A percentile compares a stretch with the other conserved stretches of the same genome.
These are phyloP conservation scores for Drosophila algonquin DNA, from an alignment of 2,888 invertebrate species.

Conservation along the genomic window DNA sequence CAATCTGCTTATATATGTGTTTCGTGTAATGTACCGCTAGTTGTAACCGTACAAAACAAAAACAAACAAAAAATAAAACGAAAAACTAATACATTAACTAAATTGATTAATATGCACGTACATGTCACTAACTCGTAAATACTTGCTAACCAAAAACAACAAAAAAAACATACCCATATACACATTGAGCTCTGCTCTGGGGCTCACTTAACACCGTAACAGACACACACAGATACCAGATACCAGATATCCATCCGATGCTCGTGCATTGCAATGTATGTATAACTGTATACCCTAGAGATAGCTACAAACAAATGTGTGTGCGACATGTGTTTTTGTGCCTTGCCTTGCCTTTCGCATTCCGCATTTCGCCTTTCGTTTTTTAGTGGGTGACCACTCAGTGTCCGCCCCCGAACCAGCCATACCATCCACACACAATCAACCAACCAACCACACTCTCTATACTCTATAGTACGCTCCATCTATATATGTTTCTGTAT, in stretches of 20 bases:
- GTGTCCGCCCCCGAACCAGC: neutral
- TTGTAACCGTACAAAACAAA: slow-evolving; percentile 21
- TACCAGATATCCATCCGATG: slow-evolving; percentile 1
- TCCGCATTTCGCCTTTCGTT: slow-evolving; percentile 30
- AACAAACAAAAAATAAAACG: slow-evolving; percentile 4
- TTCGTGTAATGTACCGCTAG: slow-evolving; percentile 47
- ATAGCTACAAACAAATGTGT: neutral
- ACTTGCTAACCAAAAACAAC: slow-evolving; percentile 32
- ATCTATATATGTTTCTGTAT: slow-evolving; percentile 7
- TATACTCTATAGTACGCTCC: slow-evolving; percentile 4
- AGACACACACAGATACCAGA: slow-evolving; percentile 15
- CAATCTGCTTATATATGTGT: slow-evolving; percentile 45
- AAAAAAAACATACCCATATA: neutral
- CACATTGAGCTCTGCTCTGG: slow-evolving; percentile 8
- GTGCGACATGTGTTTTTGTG: slow-evolving; percentile 11
- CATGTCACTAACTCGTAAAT: slow-evolving; percentile 58
- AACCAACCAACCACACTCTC: slow-evolving; percentile 2
- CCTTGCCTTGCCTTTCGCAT: slow-evolving; percentile 23
- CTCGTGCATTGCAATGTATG: slow-evolving; percentile 17
- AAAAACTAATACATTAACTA: slow-evolving; percentile 35
- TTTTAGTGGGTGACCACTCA: slow-evolving; percentile 12
- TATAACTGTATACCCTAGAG: slow-evolving; percentile 4
- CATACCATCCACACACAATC: neutral
- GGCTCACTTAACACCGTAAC: slow-evolving; percentile 10
- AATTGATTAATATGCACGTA: slow-evolving; percentile 61